Evolutionary conservation across 2,888 invertebrate genomes (phyloP).

Genomic region (Cephus pulcher): DNA sequence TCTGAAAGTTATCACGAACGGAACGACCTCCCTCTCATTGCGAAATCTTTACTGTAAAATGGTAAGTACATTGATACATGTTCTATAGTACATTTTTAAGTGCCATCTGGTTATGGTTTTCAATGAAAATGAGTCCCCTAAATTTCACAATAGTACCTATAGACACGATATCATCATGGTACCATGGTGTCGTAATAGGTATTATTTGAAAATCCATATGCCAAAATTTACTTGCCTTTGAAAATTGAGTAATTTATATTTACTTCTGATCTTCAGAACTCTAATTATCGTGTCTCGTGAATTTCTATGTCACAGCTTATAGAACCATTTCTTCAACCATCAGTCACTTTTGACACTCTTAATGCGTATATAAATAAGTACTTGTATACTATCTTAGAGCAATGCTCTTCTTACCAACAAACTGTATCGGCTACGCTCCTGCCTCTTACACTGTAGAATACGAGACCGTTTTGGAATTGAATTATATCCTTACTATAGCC

Average conservation of each 20-base stretch:
- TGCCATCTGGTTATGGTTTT: neutral
- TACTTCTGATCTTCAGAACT: neutral
- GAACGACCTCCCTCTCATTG: constrained; percentile 13
- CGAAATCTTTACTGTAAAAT: neutral
- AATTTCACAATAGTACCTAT: neutral
- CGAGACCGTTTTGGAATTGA: neutral
- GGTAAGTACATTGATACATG: neutral
- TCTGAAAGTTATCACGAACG: constrained; percentile 4
- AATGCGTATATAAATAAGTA: constrained; percentile 18
- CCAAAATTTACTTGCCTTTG: too few species aligned
- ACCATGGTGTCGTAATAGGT: too few species aligned
- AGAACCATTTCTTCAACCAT: neutral
- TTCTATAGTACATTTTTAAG: neutral
- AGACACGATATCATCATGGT: too few species aligned
- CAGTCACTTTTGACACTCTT: constrained; percentile 32
- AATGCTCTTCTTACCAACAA: constrained; percentile 59
- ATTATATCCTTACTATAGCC: neutral
- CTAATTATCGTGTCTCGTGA: neutral
- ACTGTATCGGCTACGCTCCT: constrained; percentile 60
- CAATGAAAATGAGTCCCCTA: neutral
- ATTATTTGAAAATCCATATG: too few species aligned
- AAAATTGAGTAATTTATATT: too few species aligned
- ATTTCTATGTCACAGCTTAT: neutral
- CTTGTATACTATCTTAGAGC: constrained; percentile 16
- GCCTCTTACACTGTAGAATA: constrained; percentile 31